Evolutionary conservation across 2,888 invertebrate species (phyloP).

Genomic region (Diadegma fenestrale): DNA sequence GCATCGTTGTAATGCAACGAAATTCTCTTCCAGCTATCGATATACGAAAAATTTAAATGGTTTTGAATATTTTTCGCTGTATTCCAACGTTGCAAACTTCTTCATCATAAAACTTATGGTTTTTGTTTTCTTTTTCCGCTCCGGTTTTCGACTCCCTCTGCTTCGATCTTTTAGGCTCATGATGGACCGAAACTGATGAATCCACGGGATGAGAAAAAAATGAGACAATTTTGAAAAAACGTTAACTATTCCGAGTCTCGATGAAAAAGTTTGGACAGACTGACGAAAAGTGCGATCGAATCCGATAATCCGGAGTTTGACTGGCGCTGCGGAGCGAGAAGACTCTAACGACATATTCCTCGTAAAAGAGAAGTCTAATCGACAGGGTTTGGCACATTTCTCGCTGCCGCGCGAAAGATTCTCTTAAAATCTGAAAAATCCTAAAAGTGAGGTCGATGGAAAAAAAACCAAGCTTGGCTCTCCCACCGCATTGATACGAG

Average conservation of each 20-base stretch:
- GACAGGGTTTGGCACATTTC: slow-evolving; percentile 38
- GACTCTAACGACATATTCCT: slow-evolving; percentile 65
- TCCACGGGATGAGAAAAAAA: not conserved
- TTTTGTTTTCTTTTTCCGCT: too few relatives aligned
- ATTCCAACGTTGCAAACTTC: too few relatives aligned
- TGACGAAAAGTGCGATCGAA: not conserved
- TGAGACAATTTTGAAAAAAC: not conserved
- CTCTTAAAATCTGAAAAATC: slow-evolving; percentile 69
- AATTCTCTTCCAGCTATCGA: too few relatives aligned
- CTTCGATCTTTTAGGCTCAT: not conserved
- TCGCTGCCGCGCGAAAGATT: slow-evolving; percentile 46
- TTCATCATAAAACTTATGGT: too few relatives aligned
- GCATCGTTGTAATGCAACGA: too few relatives aligned
- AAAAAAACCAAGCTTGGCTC: slow-evolving; percentile 44
- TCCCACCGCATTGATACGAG: slow-evolving; percentile 8
- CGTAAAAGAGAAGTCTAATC: slow-evolving; percentile 65
- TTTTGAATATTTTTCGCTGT: too few relatives aligned
- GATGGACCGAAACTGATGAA: not conserved
- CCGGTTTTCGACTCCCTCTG: too few relatives aligned
- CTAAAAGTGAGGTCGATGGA: slow-evolving; percentile 58
- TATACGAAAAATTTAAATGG: too few relatives aligned
- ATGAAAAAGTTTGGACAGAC: too few relatives aligned
- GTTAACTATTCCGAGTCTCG: not conserved
- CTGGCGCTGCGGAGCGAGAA: slow-evolving; percentile 4
- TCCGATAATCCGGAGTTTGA: not conserved